A percentile compares a stretch with the other conserved stretches of the same genome.
phyloP scores from a whole-genome alignment of 2,888 invertebrate species.

The Glyphotaelius pellucidus region DNA sequence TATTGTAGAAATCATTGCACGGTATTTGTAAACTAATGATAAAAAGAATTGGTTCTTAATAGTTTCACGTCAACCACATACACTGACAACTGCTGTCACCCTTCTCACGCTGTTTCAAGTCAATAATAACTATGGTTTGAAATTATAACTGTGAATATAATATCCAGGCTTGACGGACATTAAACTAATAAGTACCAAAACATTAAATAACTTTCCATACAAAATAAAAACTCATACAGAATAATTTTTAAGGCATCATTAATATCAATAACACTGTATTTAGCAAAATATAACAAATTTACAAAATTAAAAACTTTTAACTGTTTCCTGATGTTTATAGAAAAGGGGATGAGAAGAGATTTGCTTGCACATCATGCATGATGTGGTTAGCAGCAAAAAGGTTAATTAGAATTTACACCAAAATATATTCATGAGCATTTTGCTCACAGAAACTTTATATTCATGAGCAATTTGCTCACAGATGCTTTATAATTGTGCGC shows the following conservation, averaged over 20 bases:
- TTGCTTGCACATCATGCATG: no score
- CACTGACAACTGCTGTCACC: not conserved
- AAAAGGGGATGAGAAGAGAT: no score
- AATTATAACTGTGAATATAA: not conserved
- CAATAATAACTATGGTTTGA: no score
- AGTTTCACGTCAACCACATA: not conserved
- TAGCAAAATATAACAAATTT: not conserved
- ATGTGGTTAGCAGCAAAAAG: no score
- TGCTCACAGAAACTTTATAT: no score
- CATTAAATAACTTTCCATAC: not conserved
- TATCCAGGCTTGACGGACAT: not conserved
- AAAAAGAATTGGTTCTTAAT: not conserved
- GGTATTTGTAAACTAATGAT: not conserved
- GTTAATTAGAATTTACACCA: no score
- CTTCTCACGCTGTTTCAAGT: not conserved
- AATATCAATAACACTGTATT: not conserved
- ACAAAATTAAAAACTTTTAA: no score
- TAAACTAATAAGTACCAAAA: not conserved
- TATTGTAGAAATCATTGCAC: not conserved
- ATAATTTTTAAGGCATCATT: not conserved
- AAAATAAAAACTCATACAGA: not conserved
- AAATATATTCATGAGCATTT: no score
- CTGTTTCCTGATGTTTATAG: no score
- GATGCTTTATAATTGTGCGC: no score
- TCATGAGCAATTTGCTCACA: no score